Evolutionary conservation across 1,140 invertebrate species (phyloP).

Genomic region (Brachionus rotundiformis): DNA sequence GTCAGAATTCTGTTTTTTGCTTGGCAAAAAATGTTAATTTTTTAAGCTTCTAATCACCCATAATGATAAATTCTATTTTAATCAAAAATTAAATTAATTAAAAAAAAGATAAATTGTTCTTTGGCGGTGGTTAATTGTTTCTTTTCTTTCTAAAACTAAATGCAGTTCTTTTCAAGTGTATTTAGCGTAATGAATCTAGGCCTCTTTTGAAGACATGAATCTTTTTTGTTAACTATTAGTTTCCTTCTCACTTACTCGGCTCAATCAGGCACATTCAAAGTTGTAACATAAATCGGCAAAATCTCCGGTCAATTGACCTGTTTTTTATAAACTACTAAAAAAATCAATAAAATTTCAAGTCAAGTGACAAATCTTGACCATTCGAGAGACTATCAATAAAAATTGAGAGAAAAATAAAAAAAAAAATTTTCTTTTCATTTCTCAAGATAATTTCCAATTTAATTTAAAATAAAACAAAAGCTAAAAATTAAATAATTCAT

Average conservation of each 20-base stretch:
- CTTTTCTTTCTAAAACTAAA: background rate
- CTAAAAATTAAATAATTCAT: conserved; percentile 37
- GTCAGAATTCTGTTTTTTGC: background rate
- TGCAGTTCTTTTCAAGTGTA: background rate
- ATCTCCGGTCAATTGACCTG: background rate
- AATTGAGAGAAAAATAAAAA: no score
- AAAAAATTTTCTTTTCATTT: background rate
- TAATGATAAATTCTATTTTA: background rate
- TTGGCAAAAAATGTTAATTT: conserved; percentile 4
- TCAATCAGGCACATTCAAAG: background rate
- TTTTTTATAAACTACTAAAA: background rate
- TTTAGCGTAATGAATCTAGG: background rate
- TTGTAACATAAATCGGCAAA: background rate
- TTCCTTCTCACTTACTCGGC: background rate
- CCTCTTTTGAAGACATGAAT: background rate
- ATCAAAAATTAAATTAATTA: background rate
- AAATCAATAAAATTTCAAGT: conserved; percentile 6
- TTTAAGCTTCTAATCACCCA: background rate
- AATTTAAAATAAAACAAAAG: conserved; percentile 5
- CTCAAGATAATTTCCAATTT: conserved; percentile 28
- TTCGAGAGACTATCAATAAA: background rate
- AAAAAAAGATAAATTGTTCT: background rate
- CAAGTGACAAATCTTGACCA: conserved; percentile 11
- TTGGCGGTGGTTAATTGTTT: background rate
- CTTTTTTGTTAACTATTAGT: background rate